Conservation (phyloP, 1,140 invertebrate genomes). For the Scaptomyza pallida region DNA sequence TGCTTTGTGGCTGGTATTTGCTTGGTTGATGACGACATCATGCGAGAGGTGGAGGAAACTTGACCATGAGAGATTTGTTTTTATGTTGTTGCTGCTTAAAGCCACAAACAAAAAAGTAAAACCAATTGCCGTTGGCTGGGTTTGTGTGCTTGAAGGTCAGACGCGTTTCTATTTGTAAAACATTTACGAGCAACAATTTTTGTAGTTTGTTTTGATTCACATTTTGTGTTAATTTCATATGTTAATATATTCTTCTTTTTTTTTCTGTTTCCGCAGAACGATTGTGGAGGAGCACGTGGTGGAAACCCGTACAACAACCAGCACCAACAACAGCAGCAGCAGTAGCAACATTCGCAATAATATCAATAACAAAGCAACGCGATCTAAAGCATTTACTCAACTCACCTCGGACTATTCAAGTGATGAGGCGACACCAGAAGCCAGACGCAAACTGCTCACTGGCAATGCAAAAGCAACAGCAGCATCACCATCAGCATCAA, state of each 20-base stretch:
- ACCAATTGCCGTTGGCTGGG: slow-evolving; percentile 16
- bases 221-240: slow-evolving; percentile 26
- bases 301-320: slow-evolving; percentile 41
- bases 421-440: slow-evolving; percentile 53
- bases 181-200: slow-evolving; percentile 55
- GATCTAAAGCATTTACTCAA: slow-evolving; percentile 47
- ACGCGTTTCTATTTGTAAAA: slow-evolving; percentile 40
- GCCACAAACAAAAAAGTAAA: slow-evolving; percentile 33
- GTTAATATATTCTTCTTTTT: slow-evolving; percentile 22
- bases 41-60: slow-evolving; percentile 13
- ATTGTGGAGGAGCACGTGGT: slow-evolving; percentile 74
- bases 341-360: slow-evolving; percentile 16
- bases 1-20: slow-evolving; percentile 13
- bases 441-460: slow-evolving; percentile 36
- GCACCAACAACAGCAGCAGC: slow-evolving; percentile 7
- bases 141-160: slow-evolving; percentile 57
- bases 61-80: slow-evolving; percentile 49
- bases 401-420: slow-evolving; percentile 64
- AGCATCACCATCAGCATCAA: slow-evolving; percentile 1
- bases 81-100: slow-evolving; percentile 36
- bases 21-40: slow-evolving; percentile 68
- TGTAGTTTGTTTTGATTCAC: slow-evolving; percentile 65
- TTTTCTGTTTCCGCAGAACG: slow-evolving; percentile 53
- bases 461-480: slow-evolving; percentile 1
- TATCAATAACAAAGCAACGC: slow-evolving; percentile 46